A percentile compares a stretch with the other conserved stretches of the same genome.
Conservation (phyloP, 2,888 invertebrate genomes). For the Pristionchus mayeri region DNA sequence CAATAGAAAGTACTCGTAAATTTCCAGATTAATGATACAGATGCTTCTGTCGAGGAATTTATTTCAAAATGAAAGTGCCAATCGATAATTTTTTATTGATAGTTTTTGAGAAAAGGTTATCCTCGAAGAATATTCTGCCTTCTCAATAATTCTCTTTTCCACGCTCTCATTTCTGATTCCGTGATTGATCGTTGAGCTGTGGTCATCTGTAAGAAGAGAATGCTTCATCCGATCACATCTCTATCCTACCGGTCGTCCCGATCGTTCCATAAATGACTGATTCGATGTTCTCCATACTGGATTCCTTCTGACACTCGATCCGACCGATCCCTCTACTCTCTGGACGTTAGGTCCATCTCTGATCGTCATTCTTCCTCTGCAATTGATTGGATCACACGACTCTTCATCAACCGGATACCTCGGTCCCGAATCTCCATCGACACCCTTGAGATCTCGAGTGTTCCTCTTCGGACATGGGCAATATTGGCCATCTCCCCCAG, state of each 20-base stretch:
- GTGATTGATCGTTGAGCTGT: neutral
- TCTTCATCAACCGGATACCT: neutral
- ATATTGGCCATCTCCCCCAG: conserved; percentile 21
- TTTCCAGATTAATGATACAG: neutral
- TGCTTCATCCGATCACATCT: neutral
- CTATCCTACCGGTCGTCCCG: neutral
- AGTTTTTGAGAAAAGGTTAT: too few species aligned
- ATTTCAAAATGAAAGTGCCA: too few species aligned
- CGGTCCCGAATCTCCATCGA: conserved; percentile 24
- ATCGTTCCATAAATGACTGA: conserved; percentile 21
- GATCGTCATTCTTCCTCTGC: neutral
- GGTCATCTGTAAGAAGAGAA: neutral
- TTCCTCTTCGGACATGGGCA: conserved; percentile 21
- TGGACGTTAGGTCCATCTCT: neutral
- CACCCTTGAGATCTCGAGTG: conserved; percentile 1
- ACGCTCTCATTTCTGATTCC: neutral
- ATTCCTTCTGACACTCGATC: neutral
- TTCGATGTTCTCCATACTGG: conserved; percentile 1
- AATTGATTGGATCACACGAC: neutral
- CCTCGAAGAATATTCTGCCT: neutral
- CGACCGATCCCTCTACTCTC: neutral
- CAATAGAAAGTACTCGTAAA: neutral
- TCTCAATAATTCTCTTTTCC: conserved; percentile 24
- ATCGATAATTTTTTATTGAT: neutral
- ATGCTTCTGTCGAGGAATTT: neutral